phyloP scores from a whole-genome alignment of 2,888 invertebrate genomes.

The Crematogaster levior region DNA sequence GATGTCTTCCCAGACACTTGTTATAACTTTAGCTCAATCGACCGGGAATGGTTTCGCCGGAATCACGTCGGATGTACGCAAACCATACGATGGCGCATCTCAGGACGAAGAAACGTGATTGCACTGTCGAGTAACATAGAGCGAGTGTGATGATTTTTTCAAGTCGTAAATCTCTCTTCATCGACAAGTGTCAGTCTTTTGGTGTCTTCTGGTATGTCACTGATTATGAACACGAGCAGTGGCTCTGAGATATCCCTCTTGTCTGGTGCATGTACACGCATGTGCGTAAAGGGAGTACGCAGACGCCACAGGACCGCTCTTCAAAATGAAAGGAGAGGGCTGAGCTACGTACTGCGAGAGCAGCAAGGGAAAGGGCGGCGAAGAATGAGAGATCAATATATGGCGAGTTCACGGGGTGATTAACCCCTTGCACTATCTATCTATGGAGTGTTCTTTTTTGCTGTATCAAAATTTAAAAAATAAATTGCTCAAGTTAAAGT shows the following conservation, averaged over 20 bases:
- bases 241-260: slow-evolving; percentile 50
- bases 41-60: slow-evolving; percentile 45
- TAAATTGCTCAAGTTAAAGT: neutral
- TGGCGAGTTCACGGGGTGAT: slow-evolving; percentile 44
- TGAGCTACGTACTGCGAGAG: slow-evolving; percentile 17
- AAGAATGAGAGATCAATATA: slow-evolving; percentile 52
- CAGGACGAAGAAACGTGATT: slow-evolving; percentile 67
- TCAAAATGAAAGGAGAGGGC: slow-evolving; percentile 37
- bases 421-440: slow-evolving; percentile 26
- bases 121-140: slow-evolving; percentile 69
- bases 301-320: slow-evolving; percentile 61
- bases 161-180: slow-evolving; percentile 78
- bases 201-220: slow-evolving; percentile 73
- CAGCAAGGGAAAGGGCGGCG: slow-evolving; percentile 36
- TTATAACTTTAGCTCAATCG: slow-evolving; percentile 58
- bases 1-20: slow-evolving; percentile 73
- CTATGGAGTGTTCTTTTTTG: neutral
- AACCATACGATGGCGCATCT: slow-evolving; percentile 64
- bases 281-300: slow-evolving; percentile 60
- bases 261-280: slow-evolving; percentile 47
- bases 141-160: slow-evolving; percentile 73
- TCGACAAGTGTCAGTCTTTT: slow-evolving; percentile 73
- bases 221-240: slow-evolving; percentile 75
- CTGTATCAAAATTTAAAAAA: neutral
- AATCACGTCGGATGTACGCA: slow-evolving; percentile 21